Percentiles rank a stretch among this genome's conserved stretches.
Conservation (phyloP, 2,113 vertebrate genomes). For the Elgaria multicarinata region DNA sequence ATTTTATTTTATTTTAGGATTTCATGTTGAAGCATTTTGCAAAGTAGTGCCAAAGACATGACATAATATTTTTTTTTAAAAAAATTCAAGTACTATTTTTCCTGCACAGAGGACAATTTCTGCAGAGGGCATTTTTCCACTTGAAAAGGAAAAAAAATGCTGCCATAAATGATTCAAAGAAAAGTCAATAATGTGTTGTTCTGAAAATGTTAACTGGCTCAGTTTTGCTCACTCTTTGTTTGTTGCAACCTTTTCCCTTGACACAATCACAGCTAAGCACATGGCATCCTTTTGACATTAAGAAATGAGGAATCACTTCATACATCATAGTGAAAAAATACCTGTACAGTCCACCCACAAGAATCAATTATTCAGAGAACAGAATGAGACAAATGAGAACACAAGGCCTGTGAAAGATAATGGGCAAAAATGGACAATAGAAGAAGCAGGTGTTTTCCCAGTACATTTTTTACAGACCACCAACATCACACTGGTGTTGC, state of each 20-base stretch:
- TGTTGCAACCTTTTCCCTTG: slow-evolving; percentile 12
- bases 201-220: not conserved
- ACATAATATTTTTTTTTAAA: not conserved
- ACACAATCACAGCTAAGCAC: not conserved
- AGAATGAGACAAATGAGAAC: not conserved
- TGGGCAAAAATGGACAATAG: not conserved
- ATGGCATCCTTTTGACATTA: not conserved
- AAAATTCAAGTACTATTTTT: not conserved
- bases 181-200: not conserved
- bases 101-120: not conserved
- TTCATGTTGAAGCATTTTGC: not conserved
- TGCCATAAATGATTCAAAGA: slow-evolving; percentile 7
- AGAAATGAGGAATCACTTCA: not conserved
- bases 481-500: not conserved
- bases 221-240: not conserved
- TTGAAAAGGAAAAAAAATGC: not conserved
- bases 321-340: slow-evolving; percentile 1
- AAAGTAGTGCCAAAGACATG: not conserved
- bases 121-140: slow-evolving; percentile 12
- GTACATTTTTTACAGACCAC: not conserved
- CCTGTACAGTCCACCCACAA: slow-evolving; percentile 2
- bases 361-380: slow-evolving; percentile 9
- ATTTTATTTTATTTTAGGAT: not conserved
- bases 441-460: not conserved
- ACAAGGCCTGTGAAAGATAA: not conserved